Percentiles rank a stretch among this genome's conserved stretches.
Evolutionary conservation across 1,140 invertebrate genomes (phyloP).

Genomic region (Agrilus planipennis): DNA sequence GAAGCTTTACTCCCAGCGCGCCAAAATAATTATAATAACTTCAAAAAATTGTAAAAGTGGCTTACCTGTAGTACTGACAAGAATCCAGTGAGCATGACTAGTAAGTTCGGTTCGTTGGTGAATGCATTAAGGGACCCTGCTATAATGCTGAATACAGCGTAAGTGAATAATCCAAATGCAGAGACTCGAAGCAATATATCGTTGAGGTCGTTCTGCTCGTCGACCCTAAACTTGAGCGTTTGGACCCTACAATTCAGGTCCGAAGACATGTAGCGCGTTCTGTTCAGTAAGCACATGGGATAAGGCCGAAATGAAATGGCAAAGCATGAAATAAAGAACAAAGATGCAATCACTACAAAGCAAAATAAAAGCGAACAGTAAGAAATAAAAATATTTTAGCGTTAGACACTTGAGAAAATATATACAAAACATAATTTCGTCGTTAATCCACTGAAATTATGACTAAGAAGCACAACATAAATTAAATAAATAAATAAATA

Average conservation of each 20-base stretch:
- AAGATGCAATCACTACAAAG: slow-evolving; percentile 8
- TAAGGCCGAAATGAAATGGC: slow-evolving; percentile 9
- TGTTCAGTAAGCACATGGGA: slow-evolving; percentile 9
- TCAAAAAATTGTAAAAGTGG: too few species aligned
- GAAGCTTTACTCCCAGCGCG: too few species aligned
- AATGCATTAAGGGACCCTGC: slow-evolving; percentile 73
- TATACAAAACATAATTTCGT: not conserved
- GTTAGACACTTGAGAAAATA: not conserved
- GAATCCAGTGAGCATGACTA: slow-evolving; percentile 80
- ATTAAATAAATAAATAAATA: not conserved
- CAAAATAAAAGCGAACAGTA: too few species aligned
- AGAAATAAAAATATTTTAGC: too few species aligned
- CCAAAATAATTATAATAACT: too few species aligned
- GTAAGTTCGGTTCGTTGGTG: slow-evolving; percentile 71
- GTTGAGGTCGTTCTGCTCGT: slow-evolving; percentile 78
- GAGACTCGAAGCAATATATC: slow-evolving; percentile 84
- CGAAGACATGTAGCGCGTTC: slow-evolving; percentile 19
- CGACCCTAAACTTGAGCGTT: slow-evolving; percentile 75
- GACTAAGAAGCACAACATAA: too few species aligned
- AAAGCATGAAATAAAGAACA: slow-evolving; percentile 20
- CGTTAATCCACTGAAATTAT: not conserved
- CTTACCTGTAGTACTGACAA: slow-evolving; percentile 71
- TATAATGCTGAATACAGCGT: slow-evolving; percentile 86
- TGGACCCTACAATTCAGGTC: slow-evolving; percentile 55
- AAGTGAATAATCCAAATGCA: slow-evolving; percentile 82